Percentiles rank a stretch among this genome's conserved stretches.
Evolutionary conservation across 2,888 invertebrate genomes (phyloP).

Genomic region (Rutpela maculata): DNA sequence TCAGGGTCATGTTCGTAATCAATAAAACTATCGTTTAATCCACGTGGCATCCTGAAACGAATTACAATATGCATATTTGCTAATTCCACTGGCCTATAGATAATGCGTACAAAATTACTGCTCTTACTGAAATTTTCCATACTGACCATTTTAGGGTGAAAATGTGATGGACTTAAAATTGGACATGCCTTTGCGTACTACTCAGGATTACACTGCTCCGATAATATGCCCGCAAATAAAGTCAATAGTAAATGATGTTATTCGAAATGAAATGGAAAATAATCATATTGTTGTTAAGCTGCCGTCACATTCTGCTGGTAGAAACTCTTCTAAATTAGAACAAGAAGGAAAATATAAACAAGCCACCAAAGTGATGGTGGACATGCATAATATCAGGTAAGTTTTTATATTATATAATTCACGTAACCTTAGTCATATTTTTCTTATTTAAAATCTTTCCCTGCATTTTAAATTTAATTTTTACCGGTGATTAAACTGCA

Average conservation of each 20-base stretch:
- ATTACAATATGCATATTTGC: too few relatives aligned
- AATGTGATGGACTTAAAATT: slow-evolving; percentile 85
- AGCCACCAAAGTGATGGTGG: slow-evolving; percentile 70
- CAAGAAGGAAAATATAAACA: slow-evolving; percentile 72
- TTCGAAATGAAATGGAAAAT: slow-evolving; percentile 73
- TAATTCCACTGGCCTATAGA: too few relatives aligned
- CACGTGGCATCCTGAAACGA: too few relatives aligned
- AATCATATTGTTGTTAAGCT: slow-evolving; percentile 69
- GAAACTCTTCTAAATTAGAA: slow-evolving; percentile 70
- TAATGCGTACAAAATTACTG: not conserved
- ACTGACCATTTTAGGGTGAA: slow-evolving; percentile 73
- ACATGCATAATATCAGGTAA: slow-evolving; percentile 71
- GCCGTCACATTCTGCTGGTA: slow-evolving; percentile 69
- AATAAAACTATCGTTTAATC: too few relatives aligned
- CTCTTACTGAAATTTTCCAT: not conserved
- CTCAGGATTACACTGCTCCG: slow-evolving; percentile 84
- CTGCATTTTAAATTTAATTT: too few relatives aligned
- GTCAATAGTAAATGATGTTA: slow-evolving; percentile 79
- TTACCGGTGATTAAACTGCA: too few relatives aligned
- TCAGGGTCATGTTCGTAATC: too few relatives aligned
- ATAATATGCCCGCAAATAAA: slow-evolving; percentile 83
- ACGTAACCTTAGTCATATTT: too few relatives aligned
- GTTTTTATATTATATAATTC: slow-evolving; percentile 17
- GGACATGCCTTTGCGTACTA: slow-evolving; percentile 86
- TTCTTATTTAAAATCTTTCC: not conserved